Base-by-base conservation (phyloP, 2,888 invertebrate genomes). In the Poecilus cupreus region DNA sequence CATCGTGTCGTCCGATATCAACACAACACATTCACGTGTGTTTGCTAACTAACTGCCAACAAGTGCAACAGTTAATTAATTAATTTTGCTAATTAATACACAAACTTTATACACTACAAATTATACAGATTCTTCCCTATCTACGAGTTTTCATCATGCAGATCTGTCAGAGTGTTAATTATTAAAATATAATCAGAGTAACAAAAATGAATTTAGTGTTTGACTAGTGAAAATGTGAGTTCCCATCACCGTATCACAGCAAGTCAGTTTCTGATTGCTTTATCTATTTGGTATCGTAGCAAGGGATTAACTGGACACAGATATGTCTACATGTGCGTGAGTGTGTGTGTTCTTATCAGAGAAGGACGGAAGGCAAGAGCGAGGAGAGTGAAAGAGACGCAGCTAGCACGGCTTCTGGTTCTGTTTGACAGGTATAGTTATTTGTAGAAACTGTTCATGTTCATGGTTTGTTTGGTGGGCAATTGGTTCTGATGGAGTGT, bases 361-460 rank as follows among this genome's bases (percentile, higher is more conserved):
- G n/a, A 60, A 26, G 60, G 26, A 60, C 60, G 13, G 54, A 54
- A 11, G 11, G 11, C 20, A 20, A 1, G 54, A 20, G 1, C 8
- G 22, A 20, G 8, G 54, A 54, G 20, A 54, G 54, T 20, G 18
- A 54, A 5, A 54, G 54, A 32, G 32, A 32, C 2, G 32, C 32
- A 1, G 8, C 32, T 32, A 5, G 8, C 18, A 37, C 32, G 26
- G 74, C 51, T 54, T 54, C 76, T 76, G 76, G 51, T 54, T 76
- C 26, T 20, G 20, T 37, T 54, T 76, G 76, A 76, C 76, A 76
- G 76, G 57, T 76, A 76, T 76, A 57, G 49, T 18, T 51, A 76
- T 54, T 76, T 51, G 37, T 76, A 54, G 24, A 76, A 22, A 37
- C 18, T 11, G 16, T 37, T 70, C 32, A n/a, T 64, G 64, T 43